These are phyloP conservation scores for Limnephilus rhombicus DNA, from an alignment of 2,888 invertebrate genomes.

Conservation along the genomic window DNA sequence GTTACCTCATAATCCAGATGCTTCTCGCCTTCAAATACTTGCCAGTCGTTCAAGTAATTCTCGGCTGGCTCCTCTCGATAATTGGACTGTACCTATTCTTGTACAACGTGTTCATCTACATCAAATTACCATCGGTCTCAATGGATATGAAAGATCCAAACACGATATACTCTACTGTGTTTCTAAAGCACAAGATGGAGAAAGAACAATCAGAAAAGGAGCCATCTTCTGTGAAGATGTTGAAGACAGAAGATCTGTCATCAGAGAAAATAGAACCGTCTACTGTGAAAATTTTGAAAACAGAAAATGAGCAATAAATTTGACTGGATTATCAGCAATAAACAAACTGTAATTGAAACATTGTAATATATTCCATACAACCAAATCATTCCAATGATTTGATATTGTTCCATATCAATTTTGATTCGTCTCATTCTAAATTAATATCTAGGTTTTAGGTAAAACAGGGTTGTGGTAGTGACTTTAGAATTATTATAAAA, in stretches of 20 bases:
- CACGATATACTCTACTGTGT: not conserved
- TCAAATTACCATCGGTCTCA: not conserved
- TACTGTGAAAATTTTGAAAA: not conserved
- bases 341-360: not conserved
- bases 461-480: not conserved
- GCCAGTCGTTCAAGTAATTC: conserved; percentile 75
- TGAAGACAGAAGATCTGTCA: not conserved
- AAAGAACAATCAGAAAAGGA: not conserved
- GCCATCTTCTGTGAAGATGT: not conserved
- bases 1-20: conserved; percentile 72
- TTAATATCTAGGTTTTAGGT: not conserved
- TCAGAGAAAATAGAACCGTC: not conserved
- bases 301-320: not conserved
- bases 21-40: conserved; percentile 76
- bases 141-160: not conserved
- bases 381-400: not conserved
- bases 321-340: too few relatives aligned
- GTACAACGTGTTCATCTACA: conserved; percentile 55
- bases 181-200: not conserved
- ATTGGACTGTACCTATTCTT: conserved; percentile 74
- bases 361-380: too few relatives aligned
- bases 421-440: not conserved
- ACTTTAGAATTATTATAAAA: not conserved
- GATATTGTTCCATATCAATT: not conserved
- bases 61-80: conserved; percentile 74